A percentile compares a stretch with the other conserved stretches of the same genome.
Evolutionary conservation across 1,140 invertebrate species (phyloP).

Genomic region (Lerema accius): DNA sequence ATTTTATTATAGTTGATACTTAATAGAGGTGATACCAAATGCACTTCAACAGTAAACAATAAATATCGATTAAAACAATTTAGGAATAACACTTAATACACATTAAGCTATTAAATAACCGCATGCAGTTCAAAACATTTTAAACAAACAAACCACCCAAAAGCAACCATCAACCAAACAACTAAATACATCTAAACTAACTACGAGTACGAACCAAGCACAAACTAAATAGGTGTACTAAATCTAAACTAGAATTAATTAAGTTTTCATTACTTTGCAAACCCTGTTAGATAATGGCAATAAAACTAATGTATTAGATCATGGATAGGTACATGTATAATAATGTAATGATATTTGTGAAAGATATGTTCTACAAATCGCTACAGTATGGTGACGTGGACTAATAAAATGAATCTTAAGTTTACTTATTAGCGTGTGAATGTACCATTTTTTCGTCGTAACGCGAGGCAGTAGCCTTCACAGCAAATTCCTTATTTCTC

Average conservation of each 20-base stretch:
- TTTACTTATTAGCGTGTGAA: constrained; percentile 56
- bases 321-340: constrained; percentile 26
- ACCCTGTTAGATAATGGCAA: constrained; percentile 17
- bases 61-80: constrained; percentile 34
- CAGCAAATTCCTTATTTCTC: constrained; percentile 67
- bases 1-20: neutral
- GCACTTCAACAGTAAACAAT: constrained; percentile 24
- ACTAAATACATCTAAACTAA: constrained; percentile 39
- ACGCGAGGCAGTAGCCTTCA: constrained; percentile 61
- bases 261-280: constrained; percentile 32
- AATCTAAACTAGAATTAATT: constrained; percentile 37
- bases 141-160: constrained; percentile 49
- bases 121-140: constrained; percentile 71
- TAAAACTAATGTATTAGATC: constrained; percentile 21
- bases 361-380: constrained; percentile 33
- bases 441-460: constrained; percentile 60
- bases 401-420: constrained; percentile 31
- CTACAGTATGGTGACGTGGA: constrained; percentile 41
- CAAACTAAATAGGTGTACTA: constrained; percentile 22
- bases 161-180: constrained; percentile 41
- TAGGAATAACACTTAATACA: constrained; percentile 40
- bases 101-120: constrained; percentile 46
- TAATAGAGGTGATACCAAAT: constrained; percentile 39
- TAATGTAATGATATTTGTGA: constrained; percentile 20
- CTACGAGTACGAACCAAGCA: constrained; percentile 42